Conservation (phyloP, 2,113 vertebrate genomes). For the Mandrillus leucophaeus region DNA sequence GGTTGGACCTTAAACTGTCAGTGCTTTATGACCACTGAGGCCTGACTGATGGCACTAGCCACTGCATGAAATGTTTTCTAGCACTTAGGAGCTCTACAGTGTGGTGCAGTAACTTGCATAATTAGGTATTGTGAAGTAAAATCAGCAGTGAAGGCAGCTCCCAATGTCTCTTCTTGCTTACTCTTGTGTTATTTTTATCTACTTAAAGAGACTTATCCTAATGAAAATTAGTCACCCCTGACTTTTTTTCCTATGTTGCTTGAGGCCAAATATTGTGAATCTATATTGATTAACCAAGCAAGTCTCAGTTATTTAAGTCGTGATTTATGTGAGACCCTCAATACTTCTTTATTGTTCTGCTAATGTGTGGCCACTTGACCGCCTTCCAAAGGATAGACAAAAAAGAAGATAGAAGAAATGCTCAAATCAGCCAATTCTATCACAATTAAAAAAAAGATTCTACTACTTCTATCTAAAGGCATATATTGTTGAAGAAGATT, state of each 20-base stretch:
- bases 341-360: neutral
- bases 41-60: constrained; percentile 67
- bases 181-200: neutral
- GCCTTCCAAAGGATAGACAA: neutral
- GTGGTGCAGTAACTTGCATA: constrained; percentile 40
- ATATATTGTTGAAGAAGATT: neutral
- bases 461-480: neutral
- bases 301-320: neutral
- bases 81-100: constrained; percentile 37
- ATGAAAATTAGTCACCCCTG: neutral
- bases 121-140: constrained; percentile 68
- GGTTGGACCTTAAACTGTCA: constrained; percentile 52
- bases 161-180: neutral
- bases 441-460: neutral
- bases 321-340: neutral
- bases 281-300: neutral
- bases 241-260: neutral
- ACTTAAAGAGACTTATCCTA: neutral
- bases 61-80: constrained; percentile 54
- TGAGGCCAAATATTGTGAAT: neutral
- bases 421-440: neutral
- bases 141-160: neutral
- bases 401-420: neutral
- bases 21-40: constrained; percentile 62
- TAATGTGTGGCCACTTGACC: neutral